A percentile compares a stretch with the other conserved stretches of the same genome.
Conservation (phyloP, 2,113 vertebrate species). For the Oreotragus oreotragus region DNA sequence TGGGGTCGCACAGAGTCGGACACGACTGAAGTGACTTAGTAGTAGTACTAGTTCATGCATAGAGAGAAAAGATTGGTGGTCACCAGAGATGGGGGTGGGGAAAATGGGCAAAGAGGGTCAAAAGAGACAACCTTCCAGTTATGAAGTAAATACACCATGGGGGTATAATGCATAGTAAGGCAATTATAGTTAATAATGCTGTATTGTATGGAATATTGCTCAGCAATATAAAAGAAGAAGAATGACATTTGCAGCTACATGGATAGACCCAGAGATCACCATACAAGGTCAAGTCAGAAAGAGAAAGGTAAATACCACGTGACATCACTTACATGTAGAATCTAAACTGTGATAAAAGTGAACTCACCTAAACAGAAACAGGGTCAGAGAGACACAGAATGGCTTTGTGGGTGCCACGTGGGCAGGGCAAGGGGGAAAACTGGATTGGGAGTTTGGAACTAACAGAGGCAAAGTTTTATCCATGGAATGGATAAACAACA, state of each 20-base stretch:
- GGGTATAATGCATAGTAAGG: background rate
- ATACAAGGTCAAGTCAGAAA: background rate
- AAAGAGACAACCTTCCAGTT: background rate
- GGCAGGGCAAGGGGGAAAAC: accelerated
- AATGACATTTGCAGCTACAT: background rate
- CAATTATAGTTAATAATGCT: background rate
- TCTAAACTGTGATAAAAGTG: background rate
- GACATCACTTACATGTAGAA: background rate
- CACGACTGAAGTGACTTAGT: too few relatives aligned
- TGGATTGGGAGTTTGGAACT: background rate
- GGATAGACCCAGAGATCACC: background rate
- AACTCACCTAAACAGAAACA: background rate
- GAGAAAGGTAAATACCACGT: background rate
- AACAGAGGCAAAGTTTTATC: background rate
- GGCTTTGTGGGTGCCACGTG: background rate
- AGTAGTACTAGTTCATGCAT: too few relatives aligned
- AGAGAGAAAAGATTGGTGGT: background rate
- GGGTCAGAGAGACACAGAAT: background rate
- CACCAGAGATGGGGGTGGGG: background rate
- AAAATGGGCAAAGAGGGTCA: background rate
- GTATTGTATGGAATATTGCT: background rate
- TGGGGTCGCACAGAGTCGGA: too few relatives aligned
- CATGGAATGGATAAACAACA: background rate
- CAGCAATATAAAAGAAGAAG: background rate
- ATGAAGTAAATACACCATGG: background rate